Evolutionary conservation across 2,113 vertebrate species (phyloP).

Genomic region (Ceratotherium simum): DNA sequence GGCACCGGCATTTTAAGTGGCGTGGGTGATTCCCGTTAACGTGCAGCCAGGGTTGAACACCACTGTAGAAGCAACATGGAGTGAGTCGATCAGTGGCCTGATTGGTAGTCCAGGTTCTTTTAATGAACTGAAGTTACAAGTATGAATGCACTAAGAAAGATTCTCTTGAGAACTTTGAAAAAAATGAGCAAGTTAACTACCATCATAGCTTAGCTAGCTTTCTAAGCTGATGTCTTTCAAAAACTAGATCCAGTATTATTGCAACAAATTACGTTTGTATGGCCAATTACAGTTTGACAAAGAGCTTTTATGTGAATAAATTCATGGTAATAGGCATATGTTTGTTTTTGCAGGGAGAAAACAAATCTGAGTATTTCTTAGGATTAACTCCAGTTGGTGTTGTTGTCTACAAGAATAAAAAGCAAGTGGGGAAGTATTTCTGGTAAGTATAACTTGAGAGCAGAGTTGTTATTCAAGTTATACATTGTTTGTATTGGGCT

Average conservation of each 20-base stretch:
- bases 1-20: not conserved
- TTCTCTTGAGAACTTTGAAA: not conserved
- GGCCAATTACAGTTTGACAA: not conserved
- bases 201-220: not conserved
- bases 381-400: slow-evolving; percentile 94
- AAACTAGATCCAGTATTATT: not conserved
- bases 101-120: not conserved
- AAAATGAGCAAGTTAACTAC: not conserved
- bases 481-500: not conserved
- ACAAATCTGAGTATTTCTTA: slow-evolving; percentile 95
- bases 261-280: not conserved
- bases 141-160: not conserved
- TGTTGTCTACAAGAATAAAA: slow-evolving; percentile 95
- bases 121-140: not conserved
- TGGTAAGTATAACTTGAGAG: slow-evolving; percentile 90
- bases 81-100: not conserved
- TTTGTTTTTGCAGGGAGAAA: slow-evolving; percentile 92
- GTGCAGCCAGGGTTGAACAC: not conserved
- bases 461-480: not conserved
- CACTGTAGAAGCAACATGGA: no score
- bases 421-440: slow-evolving; percentile 96
- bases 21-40: not conserved
- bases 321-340: not conserved
- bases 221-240: not conserved
- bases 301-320: not conserved